phyloP scores from a whole-genome alignment of 2,113 vertebrate species.

The Opisthocomus hoazin region DNA sequence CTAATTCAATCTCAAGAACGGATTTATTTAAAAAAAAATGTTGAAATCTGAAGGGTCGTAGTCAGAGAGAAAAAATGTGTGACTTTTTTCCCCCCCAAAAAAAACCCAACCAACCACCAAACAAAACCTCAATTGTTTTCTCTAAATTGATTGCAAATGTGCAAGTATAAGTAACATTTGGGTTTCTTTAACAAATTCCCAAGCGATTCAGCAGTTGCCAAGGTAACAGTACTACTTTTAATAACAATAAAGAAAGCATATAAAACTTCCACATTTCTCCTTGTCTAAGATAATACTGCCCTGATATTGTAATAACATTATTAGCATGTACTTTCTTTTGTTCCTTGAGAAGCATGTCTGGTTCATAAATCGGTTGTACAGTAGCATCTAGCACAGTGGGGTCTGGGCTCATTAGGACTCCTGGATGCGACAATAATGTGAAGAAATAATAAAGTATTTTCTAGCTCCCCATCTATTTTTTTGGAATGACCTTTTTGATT shows the following conservation, averaged over 20 bases:
- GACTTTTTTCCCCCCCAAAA: background rate
- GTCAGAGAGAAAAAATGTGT: slow-evolving; percentile 9
- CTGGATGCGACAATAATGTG: background rate
- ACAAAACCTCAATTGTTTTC: slow-evolving; percentile 15
- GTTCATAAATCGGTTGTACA: background rate
- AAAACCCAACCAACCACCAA: background rate
- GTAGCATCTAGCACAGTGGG: background rate
- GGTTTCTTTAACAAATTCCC: slow-evolving; percentile 53
- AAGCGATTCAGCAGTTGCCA: slow-evolving; percentile 62
- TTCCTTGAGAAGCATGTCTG: background rate
- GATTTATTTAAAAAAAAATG: background rate
- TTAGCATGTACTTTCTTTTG: slow-evolving; percentile 22
- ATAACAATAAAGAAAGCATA: slow-evolving; percentile 59
- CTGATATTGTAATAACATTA: background rate
- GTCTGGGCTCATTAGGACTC: background rate
- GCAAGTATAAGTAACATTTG: slow-evolving; percentile 54
- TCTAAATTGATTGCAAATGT: slow-evolving; percentile 62
- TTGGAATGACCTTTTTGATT: background rate
- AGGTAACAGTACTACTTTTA: slow-evolving; percentile 67
- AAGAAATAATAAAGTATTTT: background rate
- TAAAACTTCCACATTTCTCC: slow-evolving; percentile 53
- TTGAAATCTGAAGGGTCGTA: background rate
- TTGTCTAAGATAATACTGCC: slow-evolving; percentile 39
- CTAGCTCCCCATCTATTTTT: background rate
- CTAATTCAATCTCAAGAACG: background rate